A percentile compares a stretch with the other conserved stretches of the same genome.
phyloP scores from a whole-genome alignment of 2,888 invertebrate genomes.

The Xestia c-nigrum region DNA sequence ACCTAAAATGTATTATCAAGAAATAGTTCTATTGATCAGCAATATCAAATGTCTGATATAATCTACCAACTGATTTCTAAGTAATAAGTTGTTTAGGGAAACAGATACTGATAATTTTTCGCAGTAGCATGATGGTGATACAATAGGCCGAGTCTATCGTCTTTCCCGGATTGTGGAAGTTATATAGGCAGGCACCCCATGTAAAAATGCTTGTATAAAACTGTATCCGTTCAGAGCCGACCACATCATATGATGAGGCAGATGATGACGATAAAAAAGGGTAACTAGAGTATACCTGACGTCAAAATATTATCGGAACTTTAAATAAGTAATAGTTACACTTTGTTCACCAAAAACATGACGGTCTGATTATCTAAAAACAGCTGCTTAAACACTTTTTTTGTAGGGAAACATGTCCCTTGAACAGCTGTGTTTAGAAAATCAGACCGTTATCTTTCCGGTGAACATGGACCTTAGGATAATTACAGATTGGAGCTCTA shows the following conservation, averaged over 20 bases:
- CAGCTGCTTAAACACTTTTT: no score
- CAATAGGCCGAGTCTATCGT: not conserved
- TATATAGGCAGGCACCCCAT: not conserved
- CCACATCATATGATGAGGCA: not conserved
- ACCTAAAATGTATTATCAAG: not conserved
- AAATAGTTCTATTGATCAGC: not conserved
- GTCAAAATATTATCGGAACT: not conserved
- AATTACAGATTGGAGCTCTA: not conserved
- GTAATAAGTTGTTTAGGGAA: conserved; percentile 5
- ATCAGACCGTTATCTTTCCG: no score
- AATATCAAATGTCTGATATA: not conserved
- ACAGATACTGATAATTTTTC: not conserved
- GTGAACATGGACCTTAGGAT: no score
- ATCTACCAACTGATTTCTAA: conserved; percentile 6
- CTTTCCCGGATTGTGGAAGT: not conserved
- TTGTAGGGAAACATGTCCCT: no score
- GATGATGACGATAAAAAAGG: not conserved
- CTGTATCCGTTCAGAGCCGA: not conserved
- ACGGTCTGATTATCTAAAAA: no score
- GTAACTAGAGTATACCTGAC: conserved; percentile 1
- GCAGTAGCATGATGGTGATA: not conserved
- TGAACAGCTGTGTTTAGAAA: no score
- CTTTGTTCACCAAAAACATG: no score
- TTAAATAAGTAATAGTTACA: conserved; percentile 11
- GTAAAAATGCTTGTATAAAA: not conserved